Evolutionary conservation across 2,797 vertebrate genomes (phyloP), one percentile per base, ranked within the genome.

Genomic region (Rhynchonycteris naso): DNA sequence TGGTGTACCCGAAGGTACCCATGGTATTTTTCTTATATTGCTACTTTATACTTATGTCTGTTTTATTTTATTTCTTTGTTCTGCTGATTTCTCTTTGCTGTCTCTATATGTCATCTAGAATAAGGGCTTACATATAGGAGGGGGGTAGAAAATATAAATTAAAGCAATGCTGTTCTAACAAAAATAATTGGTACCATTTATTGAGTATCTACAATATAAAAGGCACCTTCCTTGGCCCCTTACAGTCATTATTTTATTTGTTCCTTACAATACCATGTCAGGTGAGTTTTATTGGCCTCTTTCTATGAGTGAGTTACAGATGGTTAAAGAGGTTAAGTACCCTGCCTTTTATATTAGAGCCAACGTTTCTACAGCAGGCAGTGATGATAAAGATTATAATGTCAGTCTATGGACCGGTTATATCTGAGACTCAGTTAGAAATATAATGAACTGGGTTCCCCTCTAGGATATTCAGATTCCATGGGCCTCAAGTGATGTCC

Each of bases 61-160:
- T 90, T 43, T 43, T 43, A 33, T 82, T 84, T 93, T 86, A 79
- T 65, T 74, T 88, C 5, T 19, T 92, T 82, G 43, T 38, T 68
- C 47, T 95, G 58, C 26, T 59, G 28, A 68, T 72, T 91, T 91
- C 56, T 90, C 24, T 71, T 88, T 72, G 56, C 52, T 88, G 82
- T 84, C 54, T 14, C 26, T 76, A 43, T 54, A 21, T 33, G 33
- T 66, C 38, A 80, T 9, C 52, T 35, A 68, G 28, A 35, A 65
- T 19, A 66, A 11, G 28, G 15, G 16, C 54, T 93, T 76, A 74
- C 33, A n/a, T 26, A 18, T 12, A 50, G 33, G 54, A 74, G 19
- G 30, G 1, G 22, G 78, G 74, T 69, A 65, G 5, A 9, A 94
- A 82, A 83, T 35, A 69, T 76, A 66, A 80, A 83, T 30, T 9